These are phyloP conservation scores for Ennomos erosarius DNA, from an alignment of 2,888 invertebrate genomes.

Conservation along the genomic window DNA sequence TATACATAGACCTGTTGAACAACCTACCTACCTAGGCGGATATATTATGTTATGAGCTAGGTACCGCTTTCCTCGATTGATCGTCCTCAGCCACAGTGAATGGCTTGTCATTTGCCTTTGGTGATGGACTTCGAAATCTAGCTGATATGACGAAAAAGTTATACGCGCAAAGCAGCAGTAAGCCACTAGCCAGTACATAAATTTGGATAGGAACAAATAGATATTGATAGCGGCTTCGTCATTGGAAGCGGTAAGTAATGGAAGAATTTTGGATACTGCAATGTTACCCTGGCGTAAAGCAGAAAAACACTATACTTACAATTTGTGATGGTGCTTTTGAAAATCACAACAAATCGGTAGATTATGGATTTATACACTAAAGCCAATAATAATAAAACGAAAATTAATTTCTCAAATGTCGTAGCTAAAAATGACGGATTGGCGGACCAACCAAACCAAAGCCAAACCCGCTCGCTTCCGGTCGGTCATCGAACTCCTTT, in stretches of 20 bases:
- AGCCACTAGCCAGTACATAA: no score
- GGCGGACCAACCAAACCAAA: slow-evolving; percentile 40
- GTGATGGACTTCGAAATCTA: no score
- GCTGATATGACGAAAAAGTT: no score
- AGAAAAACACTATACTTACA: slow-evolving; percentile 48
- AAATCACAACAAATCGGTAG: slow-evolving; percentile 6
- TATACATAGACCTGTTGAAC: no score
- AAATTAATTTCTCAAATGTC: slow-evolving; percentile 47
- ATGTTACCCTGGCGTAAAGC: slow-evolving; percentile 29
- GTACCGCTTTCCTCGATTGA: no score
- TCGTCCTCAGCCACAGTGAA: no score
- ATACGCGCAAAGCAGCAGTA: no score
- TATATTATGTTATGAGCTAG: no score
- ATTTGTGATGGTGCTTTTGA: slow-evolving; percentile 29
- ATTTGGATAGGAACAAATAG: slow-evolving; percentile 46
- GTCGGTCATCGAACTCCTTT: slow-evolving; percentile 63
- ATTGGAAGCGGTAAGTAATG: slow-evolving; percentile 44
- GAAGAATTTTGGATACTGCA: slow-evolving; percentile 45
- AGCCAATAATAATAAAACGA: slow-evolving; percentile 46
- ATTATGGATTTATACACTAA: slow-evolving; percentile 33
- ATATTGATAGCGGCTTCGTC: slow-evolving; percentile 65
- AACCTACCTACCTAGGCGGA: no score
- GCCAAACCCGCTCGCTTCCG: no score
- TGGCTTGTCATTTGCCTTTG: no score
- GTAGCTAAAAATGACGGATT: slow-evolving; percentile 73